phyloP scores from a whole-genome alignment of 2,797 vertebrate species.

The Lepus oiostolus region DNA sequence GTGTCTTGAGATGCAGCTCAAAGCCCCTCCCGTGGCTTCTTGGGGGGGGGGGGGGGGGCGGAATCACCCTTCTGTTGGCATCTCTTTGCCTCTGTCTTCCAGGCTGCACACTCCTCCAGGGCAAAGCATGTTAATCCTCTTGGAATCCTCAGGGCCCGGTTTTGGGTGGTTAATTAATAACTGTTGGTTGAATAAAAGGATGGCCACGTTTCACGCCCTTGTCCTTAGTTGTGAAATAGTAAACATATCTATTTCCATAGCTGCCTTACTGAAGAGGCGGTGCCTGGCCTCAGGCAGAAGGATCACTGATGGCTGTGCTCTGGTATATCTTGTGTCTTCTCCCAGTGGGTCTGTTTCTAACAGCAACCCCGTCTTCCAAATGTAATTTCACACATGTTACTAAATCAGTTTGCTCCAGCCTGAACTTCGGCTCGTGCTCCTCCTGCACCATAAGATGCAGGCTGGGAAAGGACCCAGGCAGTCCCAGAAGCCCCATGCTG shows the following conservation, averaged over 20 bases:
- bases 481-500: background rate
- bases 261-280: background rate
- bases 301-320: background rate
- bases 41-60: background rate
- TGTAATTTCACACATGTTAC: background rate
- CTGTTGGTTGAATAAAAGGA: constrained; percentile 33
- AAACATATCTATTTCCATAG: background rate
- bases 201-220: background rate
- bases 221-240: constrained; percentile 39
- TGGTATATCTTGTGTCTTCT: background rate
- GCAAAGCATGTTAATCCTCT: constrained; percentile 11
- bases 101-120: background rate
- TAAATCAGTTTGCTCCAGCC: constrained; percentile 22
- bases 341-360: constrained; percentile 46
- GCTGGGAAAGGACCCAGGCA: constrained; percentile 8
- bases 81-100: background rate
- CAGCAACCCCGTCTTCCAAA: background rate
- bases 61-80: background rate
- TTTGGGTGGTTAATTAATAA: constrained; percentile 52
- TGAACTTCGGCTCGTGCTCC: background rate
- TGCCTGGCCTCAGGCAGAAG: background rate
- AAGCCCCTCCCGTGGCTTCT: background rate
- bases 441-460: background rate
- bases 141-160: background rate
- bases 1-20: background rate